Base-by-base conservation (phyloP, 1,140 invertebrate species). In the Episyrphus balteatus region DNA sequence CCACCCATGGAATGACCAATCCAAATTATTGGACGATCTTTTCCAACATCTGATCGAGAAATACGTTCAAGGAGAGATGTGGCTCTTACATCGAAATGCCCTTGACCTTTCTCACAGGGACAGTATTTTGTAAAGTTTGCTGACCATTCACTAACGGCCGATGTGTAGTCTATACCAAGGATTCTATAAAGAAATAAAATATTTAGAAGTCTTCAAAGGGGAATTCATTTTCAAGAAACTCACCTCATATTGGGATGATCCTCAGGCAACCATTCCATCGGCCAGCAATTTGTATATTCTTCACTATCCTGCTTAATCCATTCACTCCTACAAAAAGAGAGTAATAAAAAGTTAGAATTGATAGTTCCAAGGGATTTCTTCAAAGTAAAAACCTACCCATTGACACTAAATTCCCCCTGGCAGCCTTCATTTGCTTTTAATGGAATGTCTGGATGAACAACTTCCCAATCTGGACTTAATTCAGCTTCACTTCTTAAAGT, bases 1-100 rank as follows among this genome's bases (percentile, higher is more conserved):
- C 85, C 86, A 51, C 86, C 86, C 84, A 88, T 88, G 9, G 85
- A 88, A 71, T 89, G 86, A 19, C 81, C 79, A 17, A 88, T 75
- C 83, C 83, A 88, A 46, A 88, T 71, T 46, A 86, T 75, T 2
- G 85, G 83, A 11, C 66, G 49, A 7, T 61, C 76, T 67, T 55
- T 75, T 10, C 86, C 86, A 34, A 89, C 70, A 51, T 79, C 82
- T 41, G 83, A 76, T 46, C 66, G 60, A 7, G 72, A 49, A 38
- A 89, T 66, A 55, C 83, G 83, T 19, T 73, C 58, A 6, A 80
- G 52, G 19, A 88, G 66, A 51, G 80, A 75, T 34, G 69, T 61
- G 41, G 80, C 78, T 50, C 83, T 70, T 15, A 77, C 71, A 52
- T 74, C 70, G 38, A 88, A 59, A 47, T 67, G 71, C 0, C 63